Conservation (phyloP, 1,140 invertebrate genomes). For the Hesperophylax magnus region DNA sequence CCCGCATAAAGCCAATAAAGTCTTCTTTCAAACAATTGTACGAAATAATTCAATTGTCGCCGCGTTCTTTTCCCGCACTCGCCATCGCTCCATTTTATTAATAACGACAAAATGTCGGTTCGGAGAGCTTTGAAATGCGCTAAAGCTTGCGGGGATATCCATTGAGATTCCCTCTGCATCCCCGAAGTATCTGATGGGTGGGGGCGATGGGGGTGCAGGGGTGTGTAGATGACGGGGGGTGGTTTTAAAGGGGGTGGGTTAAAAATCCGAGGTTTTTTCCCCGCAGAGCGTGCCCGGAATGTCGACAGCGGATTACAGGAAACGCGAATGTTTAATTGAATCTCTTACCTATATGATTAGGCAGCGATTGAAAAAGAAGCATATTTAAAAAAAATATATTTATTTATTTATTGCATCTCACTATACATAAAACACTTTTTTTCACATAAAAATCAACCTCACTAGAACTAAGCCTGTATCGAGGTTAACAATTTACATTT, state of each 20-base stretch:
- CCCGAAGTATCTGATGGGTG: background rate
- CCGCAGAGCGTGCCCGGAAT: constrained; percentile 15
- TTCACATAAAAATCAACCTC: too few relatives aligned
- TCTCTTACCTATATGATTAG: background rate
- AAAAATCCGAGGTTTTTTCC: constrained; percentile 25
- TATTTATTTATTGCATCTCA: too few relatives aligned
- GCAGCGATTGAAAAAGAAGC: too few relatives aligned
- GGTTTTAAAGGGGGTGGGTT: background rate
- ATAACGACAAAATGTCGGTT: constrained; percentile 16
- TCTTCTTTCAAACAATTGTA: too few relatives aligned
- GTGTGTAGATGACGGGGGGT: background rate
- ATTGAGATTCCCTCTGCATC: constrained; percentile 28
- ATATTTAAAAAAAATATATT: too few relatives aligned
- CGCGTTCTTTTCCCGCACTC: background rate
- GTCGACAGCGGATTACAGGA: constrained; percentile 7
- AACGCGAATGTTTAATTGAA: constrained; percentile 37
- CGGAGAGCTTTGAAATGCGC: background rate
- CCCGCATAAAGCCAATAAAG: too few relatives aligned
- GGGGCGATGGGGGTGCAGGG: background rate
- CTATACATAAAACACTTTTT: too few relatives aligned
- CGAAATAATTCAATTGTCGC: background rate
- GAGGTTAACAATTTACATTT: too few relatives aligned
- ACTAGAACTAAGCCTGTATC: too few relatives aligned
- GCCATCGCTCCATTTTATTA: background rate
- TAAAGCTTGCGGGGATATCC: background rate